phyloP scores from a whole-genome alignment of 2,797 vertebrate genomes.

The Amblyopsis hoosieri region DNA sequence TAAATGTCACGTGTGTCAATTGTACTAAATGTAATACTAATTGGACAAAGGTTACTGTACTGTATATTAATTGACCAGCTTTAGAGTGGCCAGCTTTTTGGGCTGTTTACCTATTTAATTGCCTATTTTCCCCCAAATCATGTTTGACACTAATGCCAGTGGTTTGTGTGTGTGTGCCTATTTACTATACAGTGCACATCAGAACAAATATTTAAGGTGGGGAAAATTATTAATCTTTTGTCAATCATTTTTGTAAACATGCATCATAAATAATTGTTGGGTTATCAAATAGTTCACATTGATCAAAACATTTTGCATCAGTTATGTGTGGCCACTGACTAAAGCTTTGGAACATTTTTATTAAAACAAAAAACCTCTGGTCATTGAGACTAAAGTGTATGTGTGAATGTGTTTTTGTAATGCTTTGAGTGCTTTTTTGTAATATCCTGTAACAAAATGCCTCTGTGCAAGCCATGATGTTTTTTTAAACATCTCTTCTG shows the following conservation, averaged over 20 bases:
- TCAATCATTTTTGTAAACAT: no score
- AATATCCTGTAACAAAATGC: constrained; percentile 50
- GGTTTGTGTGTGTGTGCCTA: no score
- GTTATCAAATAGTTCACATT: no score
- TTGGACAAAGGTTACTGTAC: constrained; percentile 4
- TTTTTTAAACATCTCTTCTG: constrained; percentile 49
- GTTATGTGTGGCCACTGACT: not conserved
- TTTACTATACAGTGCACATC: no score
- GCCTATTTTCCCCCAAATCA: constrained; percentile 24
- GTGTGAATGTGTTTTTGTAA: constrained; percentile 59
- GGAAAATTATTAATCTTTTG: no score
- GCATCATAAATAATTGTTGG: no score
- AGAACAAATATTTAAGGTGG: no score
- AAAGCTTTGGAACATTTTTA: no score
- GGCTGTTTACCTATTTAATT: constrained; percentile 15
- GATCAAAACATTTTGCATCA: no score
- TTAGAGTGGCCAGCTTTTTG: constrained; percentile 2
- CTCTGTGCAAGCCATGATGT: constrained; percentile 58
- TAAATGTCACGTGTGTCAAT: constrained; percentile 23
- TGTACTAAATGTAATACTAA: constrained; percentile 48
- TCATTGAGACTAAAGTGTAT: constrained; percentile 46
- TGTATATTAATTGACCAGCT: not conserved
- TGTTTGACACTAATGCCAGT: not conserved
- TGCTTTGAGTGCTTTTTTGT: constrained; percentile 59
- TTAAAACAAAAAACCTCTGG: no score